Percentiles rank a stretch among this genome's conserved stretches.
Conservation (phyloP, 2,888 invertebrate genomes). For the Morpho helenor region DNA sequence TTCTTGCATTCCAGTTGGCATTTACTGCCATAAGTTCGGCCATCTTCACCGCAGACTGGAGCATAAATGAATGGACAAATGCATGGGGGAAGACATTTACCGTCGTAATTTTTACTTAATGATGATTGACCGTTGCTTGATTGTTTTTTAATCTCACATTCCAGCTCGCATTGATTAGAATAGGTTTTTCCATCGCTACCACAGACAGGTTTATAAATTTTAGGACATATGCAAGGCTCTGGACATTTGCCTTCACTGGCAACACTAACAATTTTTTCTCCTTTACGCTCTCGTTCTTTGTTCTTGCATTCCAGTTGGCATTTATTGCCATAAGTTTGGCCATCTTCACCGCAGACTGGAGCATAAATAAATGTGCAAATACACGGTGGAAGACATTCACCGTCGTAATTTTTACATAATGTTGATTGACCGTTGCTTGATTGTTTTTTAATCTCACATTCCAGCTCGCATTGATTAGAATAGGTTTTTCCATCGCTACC, state of each 20-base stretch:
- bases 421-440: background rate
- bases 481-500: conserved; percentile 16
- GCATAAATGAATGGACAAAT: conserved; percentile 24
- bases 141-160: conserved; percentile 20
- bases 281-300: background rate
- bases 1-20: conserved; percentile 23
- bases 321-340: conserved; percentile 30
- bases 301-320: conserved; percentile 27
- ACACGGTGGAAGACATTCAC: background rate
- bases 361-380: background rate
- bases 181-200: conserved; percentile 30
- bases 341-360: conserved; percentile 26
- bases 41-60: conserved; percentile 29
- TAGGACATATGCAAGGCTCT: conserved; percentile 19
- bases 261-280: conserved; percentile 3
- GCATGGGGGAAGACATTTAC: conserved; percentile 26
- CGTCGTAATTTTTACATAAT: conserved; percentile 10
- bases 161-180: conserved; percentile 23
- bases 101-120: conserved; percentile 4
- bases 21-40: conserved; percentile 23
- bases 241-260: conserved; percentile 11
- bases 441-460: conserved; percentile 7
- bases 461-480: conserved; percentile 3
- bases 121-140: conserved; percentile 1
- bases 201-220: conserved; percentile 23